Conservation (phyloP, 2,888 invertebrate genomes). For the Sicus ferrugineus region DNA sequence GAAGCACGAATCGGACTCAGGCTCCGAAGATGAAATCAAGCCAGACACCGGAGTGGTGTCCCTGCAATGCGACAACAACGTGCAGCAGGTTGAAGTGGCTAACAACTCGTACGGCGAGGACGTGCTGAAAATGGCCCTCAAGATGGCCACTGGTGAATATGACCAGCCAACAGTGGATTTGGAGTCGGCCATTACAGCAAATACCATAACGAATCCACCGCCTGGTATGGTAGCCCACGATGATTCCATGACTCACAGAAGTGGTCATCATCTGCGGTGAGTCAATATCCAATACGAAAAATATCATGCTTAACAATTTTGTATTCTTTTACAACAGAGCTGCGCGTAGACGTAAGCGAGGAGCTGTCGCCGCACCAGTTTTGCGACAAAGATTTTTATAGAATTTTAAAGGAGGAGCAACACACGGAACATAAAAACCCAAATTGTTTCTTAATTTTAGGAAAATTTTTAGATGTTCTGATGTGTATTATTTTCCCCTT, state of each 20-base stretch:
- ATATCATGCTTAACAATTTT: constrained; percentile 16
- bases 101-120: constrained; percentile 78
- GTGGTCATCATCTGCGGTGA: constrained; percentile 67
- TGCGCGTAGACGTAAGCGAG: constrained; percentile 58
- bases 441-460: constrained; percentile 26
- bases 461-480: constrained; percentile 30
- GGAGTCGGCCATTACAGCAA: constrained; percentile 82
- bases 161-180: constrained; percentile 85
- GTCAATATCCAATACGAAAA: neutral
- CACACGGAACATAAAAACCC: neutral
- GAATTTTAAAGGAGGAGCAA: constrained; percentile 9
- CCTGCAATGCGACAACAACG: constrained; percentile 62
- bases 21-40: constrained; percentile 74
- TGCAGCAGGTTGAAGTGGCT: constrained; percentile 55
- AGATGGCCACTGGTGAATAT: constrained; percentile 86
- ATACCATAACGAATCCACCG: constrained; percentile 77
- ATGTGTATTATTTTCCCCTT: constrained; percentile 25
- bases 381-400: constrained; percentile 35
- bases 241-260: constrained; percentile 64
- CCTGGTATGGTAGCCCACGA: constrained; percentile 68
- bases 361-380: constrained; percentile 47
- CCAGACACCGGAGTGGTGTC: constrained; percentile 69
- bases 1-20: constrained; percentile 80
- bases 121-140: constrained; percentile 84
- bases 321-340: too few relatives aligned